Evolutionary conservation across 37 sponge, comb jelly and placozoan species (phyloP).

Genomic region (Beroe ovata): DNA sequence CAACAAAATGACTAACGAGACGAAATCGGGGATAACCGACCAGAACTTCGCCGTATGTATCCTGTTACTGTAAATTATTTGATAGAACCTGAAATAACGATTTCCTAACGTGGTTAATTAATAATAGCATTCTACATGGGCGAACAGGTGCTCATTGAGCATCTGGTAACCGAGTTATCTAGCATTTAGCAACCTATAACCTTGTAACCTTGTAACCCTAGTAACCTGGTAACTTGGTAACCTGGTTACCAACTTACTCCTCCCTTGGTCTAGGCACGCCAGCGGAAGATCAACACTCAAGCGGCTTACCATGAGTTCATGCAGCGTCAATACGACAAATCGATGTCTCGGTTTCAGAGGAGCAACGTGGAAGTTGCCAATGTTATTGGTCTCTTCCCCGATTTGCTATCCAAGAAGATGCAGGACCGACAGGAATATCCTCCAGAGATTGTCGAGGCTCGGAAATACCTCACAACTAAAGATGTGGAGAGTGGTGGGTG

Average conservation of each 20-base stretch:
- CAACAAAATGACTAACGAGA: constrained; percentile 37
- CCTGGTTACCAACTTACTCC: no score
- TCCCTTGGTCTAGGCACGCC: constrained; percentile 22
- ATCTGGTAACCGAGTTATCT: no score
- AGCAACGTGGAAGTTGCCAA: constrained; percentile 44
- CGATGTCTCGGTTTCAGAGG: constrained; percentile 42
- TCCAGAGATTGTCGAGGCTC: constrained; percentile 25
- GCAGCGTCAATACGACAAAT: constrained; percentile 8
- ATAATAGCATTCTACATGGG: no score
- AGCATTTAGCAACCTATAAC: no score
- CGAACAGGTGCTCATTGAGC: no score
- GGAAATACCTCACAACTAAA: constrained; percentile 29
- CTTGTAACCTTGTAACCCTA: no score
- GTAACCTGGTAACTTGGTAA: no score
- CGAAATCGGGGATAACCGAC: background rate
- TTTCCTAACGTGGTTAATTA: no score
- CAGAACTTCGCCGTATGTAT: constrained; percentile 20
- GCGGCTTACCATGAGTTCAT: constrained; percentile 51
- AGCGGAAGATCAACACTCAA: constrained; percentile 31
- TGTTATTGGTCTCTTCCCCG: constrained; percentile 48
- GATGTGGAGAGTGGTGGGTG: constrained; percentile 22
- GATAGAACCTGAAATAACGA: no score
- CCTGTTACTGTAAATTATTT: no score
- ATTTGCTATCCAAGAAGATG: constrained; percentile 28
- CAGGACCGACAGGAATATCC: constrained; percentile 32